Evolutionary conservation across 2,797 vertebrate genomes (phyloP), one percentile per base, ranked within the genome.

Genomic region (Enteromius afrohamiltoni): DNA sequence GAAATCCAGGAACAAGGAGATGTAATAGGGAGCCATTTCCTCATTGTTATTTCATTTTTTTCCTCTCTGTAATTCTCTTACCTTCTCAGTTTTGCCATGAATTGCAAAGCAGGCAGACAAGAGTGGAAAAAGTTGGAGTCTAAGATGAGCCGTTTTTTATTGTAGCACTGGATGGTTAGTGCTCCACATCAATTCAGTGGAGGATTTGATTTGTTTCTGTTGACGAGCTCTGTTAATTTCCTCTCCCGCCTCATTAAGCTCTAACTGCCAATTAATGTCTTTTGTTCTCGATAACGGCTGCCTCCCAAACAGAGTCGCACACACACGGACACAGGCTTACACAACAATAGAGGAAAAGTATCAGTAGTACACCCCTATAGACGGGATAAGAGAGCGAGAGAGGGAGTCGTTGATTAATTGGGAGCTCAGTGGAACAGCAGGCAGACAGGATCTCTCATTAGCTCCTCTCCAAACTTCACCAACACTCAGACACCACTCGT

Each of bases 211-310:
- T 95, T 95, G 94, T 95, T 95, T 94, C 95, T 94, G 94, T 93
- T 93, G 95, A 93, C 89, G 93, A 93, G 94, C 91, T 89, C 89
- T 93, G 95, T 92, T 95, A 92, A 95, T 95, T 95, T 94, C 95
- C 94, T 87, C 94, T 92, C 93, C 92, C 90, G 92, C 93, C 95
- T 96, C 95, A 96, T 96, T 95, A 95, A 93, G 92, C 93, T 94
- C 95, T 95, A 96, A 96, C 95, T 95, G 94, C 94, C 93, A 94
- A 95, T 95, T 96, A 96, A 96, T 95, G 94, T 84, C 94, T 92
- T 96, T 95, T 95, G 93, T 96, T 92, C 94, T 94, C 92, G 84
- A 94, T 95, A 96, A 96, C 92, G 94, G 91, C 93, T 91, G 92
- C 91, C 92, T 94, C 91, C 91, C 93, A 92, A 93, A 95, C 93